Evolutionary conservation across 2,888 invertebrate genomes (phyloP), one percentile per base, ranked within the genome.

Genomic region (Arrhopalites spinosus): DNA sequence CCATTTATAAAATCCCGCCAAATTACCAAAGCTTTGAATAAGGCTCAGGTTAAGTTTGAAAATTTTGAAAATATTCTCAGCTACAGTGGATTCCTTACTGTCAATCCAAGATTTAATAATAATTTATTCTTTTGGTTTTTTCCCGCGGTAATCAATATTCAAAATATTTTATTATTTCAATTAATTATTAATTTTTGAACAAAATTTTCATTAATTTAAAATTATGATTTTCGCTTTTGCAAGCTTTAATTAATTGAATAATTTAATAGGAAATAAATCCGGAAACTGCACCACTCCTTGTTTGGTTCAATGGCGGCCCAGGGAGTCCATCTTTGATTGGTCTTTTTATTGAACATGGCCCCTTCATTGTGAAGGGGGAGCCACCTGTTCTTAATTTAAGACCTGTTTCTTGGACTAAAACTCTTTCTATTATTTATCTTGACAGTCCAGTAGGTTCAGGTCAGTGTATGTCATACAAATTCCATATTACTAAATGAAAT

Each of bases 71-170:
- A 36, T 7, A 17, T 50, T n/a, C 15, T n/a, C 8, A 50, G 50
- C 17, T 50, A 50, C 50, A 50, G 50, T n/a, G 50, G 50, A 15
- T 50, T 50, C 17, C 50, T 50, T 2, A 50, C 50, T 3, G n/a
- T 50, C 50, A 50, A 50, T n/a, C 50, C 15, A 50, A 50, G 8
- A 3, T n/a, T 3, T 15, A 50, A 50, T 50, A 8, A 5, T 15
- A 50, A 50, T 50, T n/a, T 50, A 50, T 50, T 50, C 17, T 50
- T 50, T 15, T 50, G 50, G 50, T 50, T 50, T n/a, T 50, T 50
- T 15, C 50, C 50, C 17, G 50, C 50, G 2, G 8, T 13, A 15
- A n/a, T 50, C 50, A 50, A 15, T 50, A 36, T 3, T 7, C 11
- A 3, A 36, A 3, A 36, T 11, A 36, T 7, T 36, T 36, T 11